Conservation (phyloP, 2,113 vertebrate species). For the Toxostoma redivivum region DNA sequence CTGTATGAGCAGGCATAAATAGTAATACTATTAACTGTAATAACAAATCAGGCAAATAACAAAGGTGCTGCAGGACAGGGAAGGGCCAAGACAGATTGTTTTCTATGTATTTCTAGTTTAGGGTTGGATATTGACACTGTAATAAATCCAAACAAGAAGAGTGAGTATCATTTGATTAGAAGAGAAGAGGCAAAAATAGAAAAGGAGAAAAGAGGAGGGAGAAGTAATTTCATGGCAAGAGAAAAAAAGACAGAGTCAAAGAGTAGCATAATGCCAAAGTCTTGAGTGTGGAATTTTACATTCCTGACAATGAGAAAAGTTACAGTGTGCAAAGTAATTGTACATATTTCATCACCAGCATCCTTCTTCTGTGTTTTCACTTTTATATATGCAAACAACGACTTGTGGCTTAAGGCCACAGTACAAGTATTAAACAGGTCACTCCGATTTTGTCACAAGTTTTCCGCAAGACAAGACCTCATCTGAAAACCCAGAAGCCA, state of each 20-base stretch:
- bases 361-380: background rate
- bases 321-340: background rate
- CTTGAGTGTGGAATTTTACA: background rate
- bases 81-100: background rate
- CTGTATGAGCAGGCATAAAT: constrained; percentile 40
- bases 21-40: constrained; percentile 51
- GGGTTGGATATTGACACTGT: background rate
- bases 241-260: background rate
- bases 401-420: background rate
- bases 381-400: background rate
- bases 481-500: background rate
- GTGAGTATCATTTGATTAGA: background rate
- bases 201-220: background rate
- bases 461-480: background rate
- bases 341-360: background rate
- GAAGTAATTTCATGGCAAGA: background rate
- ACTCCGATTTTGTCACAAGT: background rate
- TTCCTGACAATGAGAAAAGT: background rate
- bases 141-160: background rate
- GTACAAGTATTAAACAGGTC: background rate
- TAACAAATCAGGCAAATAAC: constrained; percentile 27
- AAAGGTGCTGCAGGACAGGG: background rate
- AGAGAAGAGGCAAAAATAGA: background rate
- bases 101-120: background rate
- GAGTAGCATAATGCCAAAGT: background rate